These are phyloP conservation scores for Chironex yamaguchii DNA, from an alignment of 30 jellyfish, hydroid and myxozoan species.

Conservation along the genomic window DNA sequence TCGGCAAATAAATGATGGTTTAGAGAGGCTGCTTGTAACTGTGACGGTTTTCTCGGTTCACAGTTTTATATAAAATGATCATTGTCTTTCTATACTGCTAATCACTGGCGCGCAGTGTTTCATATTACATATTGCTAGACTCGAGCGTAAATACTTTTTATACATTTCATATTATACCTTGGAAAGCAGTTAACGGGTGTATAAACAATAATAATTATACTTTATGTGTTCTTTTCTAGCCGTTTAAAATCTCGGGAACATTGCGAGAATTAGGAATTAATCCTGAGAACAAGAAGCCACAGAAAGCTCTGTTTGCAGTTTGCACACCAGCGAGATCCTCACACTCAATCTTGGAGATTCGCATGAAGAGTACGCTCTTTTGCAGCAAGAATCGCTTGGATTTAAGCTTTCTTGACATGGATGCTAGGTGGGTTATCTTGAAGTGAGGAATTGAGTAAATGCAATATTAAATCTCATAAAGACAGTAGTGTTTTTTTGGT, in stretches of 20 bases:
- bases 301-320: slow-evolving; percentile 81
- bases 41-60: too few species aligned
- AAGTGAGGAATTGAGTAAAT: not conserved
- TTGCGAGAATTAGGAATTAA: slow-evolving; percentile 57
- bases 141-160: too few species aligned
- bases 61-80: too few species aligned
- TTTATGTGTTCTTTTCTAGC: slow-evolving; percentile 56
- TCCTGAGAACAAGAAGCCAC: slow-evolving; percentile 63
- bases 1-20: too few species aligned
- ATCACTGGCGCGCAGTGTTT: too few species aligned
- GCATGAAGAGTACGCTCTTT: slow-evolving; percentile 89
- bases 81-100: too few species aligned
- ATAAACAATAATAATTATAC: too few species aligned
- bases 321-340: slow-evolving; percentile 92
- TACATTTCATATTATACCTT: too few species aligned
- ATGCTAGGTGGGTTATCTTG: slow-evolving; percentile 74
- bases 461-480: not conserved
- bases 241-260: slow-evolving; percentile 82
- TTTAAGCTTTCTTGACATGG: slow-evolving; percentile 89
- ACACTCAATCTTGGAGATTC: slow-evolving; percentile 80
- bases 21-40: too few species aligned
- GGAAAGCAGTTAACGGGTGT: too few species aligned
- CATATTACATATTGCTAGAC: too few species aligned
- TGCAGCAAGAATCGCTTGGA: slow-evolving; percentile 94
- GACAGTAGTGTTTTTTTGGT: too few species aligned